Percentiles rank a stretch among this genome's conserved stretches.
Evolutionary conservation across 2,888 invertebrate species (phyloP).

Genomic region (Acrobasis consociella): DNA sequence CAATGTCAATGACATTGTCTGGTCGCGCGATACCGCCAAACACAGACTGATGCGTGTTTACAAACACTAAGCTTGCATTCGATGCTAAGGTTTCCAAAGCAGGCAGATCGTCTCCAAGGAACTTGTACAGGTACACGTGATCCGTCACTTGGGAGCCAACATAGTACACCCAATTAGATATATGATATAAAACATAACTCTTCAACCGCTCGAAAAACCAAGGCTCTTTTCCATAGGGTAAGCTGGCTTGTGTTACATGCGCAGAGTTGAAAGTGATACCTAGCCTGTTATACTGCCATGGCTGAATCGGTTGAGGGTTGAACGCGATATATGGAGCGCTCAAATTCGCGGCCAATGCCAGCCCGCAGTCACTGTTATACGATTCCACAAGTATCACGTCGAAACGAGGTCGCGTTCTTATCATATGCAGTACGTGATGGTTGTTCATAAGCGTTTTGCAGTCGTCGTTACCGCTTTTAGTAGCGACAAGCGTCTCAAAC

Average conservation of each 20-base stretch:
- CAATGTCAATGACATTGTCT: constrained; percentile 85
- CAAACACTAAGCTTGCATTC: constrained; percentile 82
- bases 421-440: constrained; percentile 79
- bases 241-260: constrained; percentile 67
- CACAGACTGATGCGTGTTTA: constrained; percentile 86
- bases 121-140: constrained; percentile 71
- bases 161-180: constrained; percentile 75
- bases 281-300: constrained; percentile 79
- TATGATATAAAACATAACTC: constrained; percentile 66
- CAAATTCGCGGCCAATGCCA: constrained; percentile 86
- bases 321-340: constrained; percentile 85
- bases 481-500: constrained; percentile 72
- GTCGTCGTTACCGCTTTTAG: constrained; percentile 76
- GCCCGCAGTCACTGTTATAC: constrained; percentile 88
- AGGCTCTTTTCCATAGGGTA: constrained; percentile 72
- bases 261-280: constrained; percentile 80
- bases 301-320: constrained; percentile 79
- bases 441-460: constrained; percentile 77
- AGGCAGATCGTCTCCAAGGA: constrained; percentile 78
- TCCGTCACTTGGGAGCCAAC: constrained; percentile 71
- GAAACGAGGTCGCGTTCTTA: constrained; percentile 77
- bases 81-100: constrained; percentile 81
- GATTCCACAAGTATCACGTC: constrained; percentile 88
- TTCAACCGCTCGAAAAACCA: constrained; percentile 74
- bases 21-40: constrained; percentile 82